Percentiles rank a stretch among this genome's conserved stretches.
phyloP scores from a whole-genome alignment of 2,113 vertebrate genomes.

The Thunnus maccoyii region DNA sequence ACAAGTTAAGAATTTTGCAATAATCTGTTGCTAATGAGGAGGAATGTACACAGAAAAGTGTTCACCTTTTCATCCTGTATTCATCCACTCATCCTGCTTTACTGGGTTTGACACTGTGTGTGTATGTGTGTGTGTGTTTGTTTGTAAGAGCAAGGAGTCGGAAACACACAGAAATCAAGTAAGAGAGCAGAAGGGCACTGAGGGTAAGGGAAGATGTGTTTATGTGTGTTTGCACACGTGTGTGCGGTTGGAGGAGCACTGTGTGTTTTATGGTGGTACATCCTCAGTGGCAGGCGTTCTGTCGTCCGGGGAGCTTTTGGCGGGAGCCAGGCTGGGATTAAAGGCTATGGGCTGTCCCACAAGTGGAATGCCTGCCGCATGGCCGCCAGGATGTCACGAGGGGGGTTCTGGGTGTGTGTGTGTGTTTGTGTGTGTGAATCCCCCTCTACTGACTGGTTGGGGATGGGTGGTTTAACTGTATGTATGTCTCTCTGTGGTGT shows the following conservation, averaged over 20 bases:
- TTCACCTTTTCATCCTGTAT: conserved; percentile 10
- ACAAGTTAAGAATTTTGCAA: not conserved
- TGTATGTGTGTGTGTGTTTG: conserved; percentile 6
- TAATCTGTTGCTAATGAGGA: conserved; percentile 17
- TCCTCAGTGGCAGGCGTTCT: conserved; percentile 80
- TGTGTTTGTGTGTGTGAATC: conserved; percentile 35
- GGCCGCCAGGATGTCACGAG: conserved; percentile 71
- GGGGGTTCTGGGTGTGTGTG: conserved; percentile 34
- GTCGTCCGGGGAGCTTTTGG: conserved; percentile 84
- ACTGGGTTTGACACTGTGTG: not conserved
- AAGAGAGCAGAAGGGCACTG: conserved; percentile 26
- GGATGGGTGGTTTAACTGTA: conserved; percentile 32
- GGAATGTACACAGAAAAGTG: conserved; percentile 17
- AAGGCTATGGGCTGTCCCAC: conserved; percentile 86
- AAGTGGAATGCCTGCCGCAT: conserved; percentile 86
- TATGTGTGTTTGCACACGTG: conserved; percentile 22
- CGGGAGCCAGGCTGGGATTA: conserved; percentile 87
- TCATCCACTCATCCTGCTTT: conserved; percentile 7
- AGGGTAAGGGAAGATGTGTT: conserved; percentile 42
- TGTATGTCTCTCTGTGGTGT: conserved; percentile 35
- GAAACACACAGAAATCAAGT: conserved; percentile 24
- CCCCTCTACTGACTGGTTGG: conserved; percentile 27
- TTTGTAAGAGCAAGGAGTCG: not conserved
- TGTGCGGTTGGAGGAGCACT: conserved; percentile 61
- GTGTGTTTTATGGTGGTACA: conserved; percentile 82